phyloP scores from a whole-genome alignment of 2,113 vertebrate species.

The Pampusana beccarii region DNA sequence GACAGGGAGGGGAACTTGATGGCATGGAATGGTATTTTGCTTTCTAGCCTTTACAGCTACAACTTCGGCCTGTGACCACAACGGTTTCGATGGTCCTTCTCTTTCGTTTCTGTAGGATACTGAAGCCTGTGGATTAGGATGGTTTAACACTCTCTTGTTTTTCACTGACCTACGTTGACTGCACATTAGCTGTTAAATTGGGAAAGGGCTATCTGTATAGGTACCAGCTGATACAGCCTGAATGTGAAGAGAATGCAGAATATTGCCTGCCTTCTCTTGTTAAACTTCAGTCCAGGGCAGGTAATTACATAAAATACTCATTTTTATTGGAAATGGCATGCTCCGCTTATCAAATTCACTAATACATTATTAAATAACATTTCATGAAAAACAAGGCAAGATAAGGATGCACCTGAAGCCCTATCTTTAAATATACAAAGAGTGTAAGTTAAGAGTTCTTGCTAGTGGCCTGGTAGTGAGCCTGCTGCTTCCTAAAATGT shows the following conservation, averaged over 20 bases:
- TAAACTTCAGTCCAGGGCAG: neutral
- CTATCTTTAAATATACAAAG: neutral
- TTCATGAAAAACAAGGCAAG: neutral
- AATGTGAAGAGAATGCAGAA: neutral
- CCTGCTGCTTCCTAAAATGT: neutral
- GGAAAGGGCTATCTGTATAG: neutral
- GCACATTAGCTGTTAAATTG: neutral
- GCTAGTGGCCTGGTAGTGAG: neutral
- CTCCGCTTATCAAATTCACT: neutral
- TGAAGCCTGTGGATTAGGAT: neutral
- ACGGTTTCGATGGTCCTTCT: neutral
- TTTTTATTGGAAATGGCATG: neutral
- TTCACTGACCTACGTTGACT: constrained; percentile 13
- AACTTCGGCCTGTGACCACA: neutral
- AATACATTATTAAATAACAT: too few relatives aligned
- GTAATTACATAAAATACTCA: neutral
- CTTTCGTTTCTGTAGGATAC: neutral
- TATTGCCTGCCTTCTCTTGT: neutral
- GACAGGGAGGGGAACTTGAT: neutral
- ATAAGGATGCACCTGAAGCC: neutral
- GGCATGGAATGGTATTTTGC: neutral
- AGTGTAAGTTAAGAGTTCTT: neutral
- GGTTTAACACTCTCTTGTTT: constrained; percentile 21
- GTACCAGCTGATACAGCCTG: neutral
- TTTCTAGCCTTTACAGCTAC: neutral